Conservation (phyloP, 1,140 invertebrate genomes). For the Nymphalis io region DNA sequence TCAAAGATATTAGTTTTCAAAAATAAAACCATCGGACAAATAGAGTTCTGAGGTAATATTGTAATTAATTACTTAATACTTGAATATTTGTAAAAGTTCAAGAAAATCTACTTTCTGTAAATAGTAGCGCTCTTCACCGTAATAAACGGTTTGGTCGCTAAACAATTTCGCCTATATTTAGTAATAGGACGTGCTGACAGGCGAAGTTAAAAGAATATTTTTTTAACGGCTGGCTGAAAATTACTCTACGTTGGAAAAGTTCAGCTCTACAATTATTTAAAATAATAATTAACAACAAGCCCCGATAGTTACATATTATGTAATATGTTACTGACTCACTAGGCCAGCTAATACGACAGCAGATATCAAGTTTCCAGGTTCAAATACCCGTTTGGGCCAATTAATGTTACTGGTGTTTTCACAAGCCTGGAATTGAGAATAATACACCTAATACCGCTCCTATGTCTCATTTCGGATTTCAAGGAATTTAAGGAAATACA, state of each 20-base stretch:
- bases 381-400: too few species aligned
- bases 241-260: background rate
- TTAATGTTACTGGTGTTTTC: too few species aligned
- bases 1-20: too few species aligned
- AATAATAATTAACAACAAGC: background rate
- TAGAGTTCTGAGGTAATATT: too few species aligned
- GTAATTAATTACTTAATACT: too few species aligned
- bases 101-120: background rate
- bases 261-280: background rate
- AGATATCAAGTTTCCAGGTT: too few species aligned
- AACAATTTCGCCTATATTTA: slow-evolving; percentile 13
- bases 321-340: background rate
- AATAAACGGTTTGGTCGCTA: background rate
- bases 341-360: too few species aligned
- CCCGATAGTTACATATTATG: background rate
- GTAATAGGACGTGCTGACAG: slow-evolving; percentile 7
- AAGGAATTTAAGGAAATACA: too few species aligned
- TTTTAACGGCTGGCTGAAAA: slow-evolving; percentile 4
- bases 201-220: slow-evolving; percentile 14
- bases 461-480: too few species aligned
- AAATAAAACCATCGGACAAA: too few species aligned
- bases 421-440: too few species aligned
- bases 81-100: background rate
- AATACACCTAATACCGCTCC: too few species aligned
- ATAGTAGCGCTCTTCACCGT: background rate